A percentile compares a stretch with the other conserved stretches of the same genome.
Conservation (phyloP, 2,113 vertebrate genomes). For the Triplophysa rosa region DNA sequence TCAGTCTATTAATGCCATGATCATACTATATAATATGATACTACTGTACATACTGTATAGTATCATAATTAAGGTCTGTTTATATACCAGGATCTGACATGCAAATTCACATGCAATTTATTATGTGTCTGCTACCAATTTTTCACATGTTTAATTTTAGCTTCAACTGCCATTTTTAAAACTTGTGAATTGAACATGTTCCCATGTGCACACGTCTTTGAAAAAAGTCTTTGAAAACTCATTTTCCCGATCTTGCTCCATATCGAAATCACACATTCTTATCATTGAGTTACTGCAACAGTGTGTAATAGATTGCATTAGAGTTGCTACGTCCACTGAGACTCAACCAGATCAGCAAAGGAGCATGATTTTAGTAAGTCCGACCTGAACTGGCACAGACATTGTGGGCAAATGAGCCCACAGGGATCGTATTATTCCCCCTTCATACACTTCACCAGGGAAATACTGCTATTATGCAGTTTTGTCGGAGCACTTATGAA, state of each 20-base stretch:
- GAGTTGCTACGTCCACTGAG: conserved; percentile 15
- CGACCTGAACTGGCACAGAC: conserved; percentile 26
- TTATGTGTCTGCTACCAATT: no score
- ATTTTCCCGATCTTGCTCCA: background rate
- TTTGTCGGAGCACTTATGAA: conserved; percentile 36
- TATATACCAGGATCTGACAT: no score
- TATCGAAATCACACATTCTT: background rate
- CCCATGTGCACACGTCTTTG: no score
- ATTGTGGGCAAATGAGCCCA: conserved; percentile 42
- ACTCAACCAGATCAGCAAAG: conserved; percentile 7
- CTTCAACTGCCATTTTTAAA: no score
- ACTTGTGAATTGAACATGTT: background rate
- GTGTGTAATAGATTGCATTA: conserved; percentile 33
- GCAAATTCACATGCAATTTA: no score
- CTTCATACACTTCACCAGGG: conserved; percentile 13
- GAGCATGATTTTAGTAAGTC: background rate
- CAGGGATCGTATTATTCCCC: conserved; percentile 45
- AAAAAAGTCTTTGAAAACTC: background rate
- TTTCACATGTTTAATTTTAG: no score
- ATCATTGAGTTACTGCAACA: conserved; percentile 16
- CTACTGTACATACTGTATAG: no score
- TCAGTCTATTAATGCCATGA: no score
- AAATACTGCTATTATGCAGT: conserved; percentile 27
- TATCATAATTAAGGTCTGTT: no score
- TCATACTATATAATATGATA: no score